Conservation (phyloP, 2,888 invertebrate genomes). For the Macrosoma leucophasiata region DNA sequence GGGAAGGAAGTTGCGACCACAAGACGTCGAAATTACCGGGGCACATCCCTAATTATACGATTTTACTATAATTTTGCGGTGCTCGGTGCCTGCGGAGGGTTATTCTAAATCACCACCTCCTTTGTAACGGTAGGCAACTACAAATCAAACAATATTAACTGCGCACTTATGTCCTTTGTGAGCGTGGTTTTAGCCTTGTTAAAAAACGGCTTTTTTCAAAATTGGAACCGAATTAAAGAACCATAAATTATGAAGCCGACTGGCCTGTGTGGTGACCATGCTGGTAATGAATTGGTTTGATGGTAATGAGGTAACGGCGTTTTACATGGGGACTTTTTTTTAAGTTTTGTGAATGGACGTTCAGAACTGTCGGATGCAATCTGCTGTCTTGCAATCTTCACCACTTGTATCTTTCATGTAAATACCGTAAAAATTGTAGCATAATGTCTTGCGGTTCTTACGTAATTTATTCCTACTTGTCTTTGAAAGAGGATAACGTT, state of each 20-base stretch:
- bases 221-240: constrained; percentile 33
- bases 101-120: constrained; percentile 57
- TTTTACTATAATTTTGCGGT: constrained; percentile 66
- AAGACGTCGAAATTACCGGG: constrained; percentile 57
- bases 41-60: constrained; percentile 65
- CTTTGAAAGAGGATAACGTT: too few species aligned
- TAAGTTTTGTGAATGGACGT: too few species aligned
- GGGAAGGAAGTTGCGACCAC: constrained; percentile 67
- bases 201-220: constrained; percentile 40
- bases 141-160: constrained; percentile 62
- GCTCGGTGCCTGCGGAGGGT: constrained; percentile 44
- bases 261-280: constrained; percentile 21
- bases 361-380: too few species aligned
- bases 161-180: constrained; percentile 40
- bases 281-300: too few species aligned
- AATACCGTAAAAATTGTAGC: too few species aligned
- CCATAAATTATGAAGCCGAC: too few species aligned
- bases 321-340: too few species aligned
- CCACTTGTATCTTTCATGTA: too few species aligned
- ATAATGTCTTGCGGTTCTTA: too few species aligned
- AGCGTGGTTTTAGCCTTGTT: constrained; percentile 38
- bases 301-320: too few species aligned
- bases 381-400: too few species aligned
- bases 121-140: constrained; percentile 47
- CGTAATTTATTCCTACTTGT: too few species aligned